phyloP scores from a whole-genome alignment of 2,888 invertebrate species.

The Bombylius discolor region DNA sequence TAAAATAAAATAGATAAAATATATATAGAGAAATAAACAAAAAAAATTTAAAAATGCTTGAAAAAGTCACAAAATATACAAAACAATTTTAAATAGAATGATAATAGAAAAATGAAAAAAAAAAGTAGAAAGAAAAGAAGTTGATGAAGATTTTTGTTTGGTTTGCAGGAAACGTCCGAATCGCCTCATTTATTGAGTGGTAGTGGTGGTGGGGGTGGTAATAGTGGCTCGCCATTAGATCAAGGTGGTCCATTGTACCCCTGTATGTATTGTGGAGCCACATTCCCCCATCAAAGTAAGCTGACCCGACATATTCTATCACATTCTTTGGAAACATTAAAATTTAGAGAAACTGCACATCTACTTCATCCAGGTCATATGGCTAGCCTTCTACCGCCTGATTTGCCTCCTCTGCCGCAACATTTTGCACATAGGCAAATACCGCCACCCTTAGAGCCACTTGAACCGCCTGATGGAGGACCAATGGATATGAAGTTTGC shows the following conservation, averaged over 20 bases:
- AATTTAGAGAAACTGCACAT: conserved; percentile 60
- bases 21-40: not conserved
- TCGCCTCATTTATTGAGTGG: conserved; percentile 53
- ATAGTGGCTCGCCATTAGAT: conserved; percentile 17
- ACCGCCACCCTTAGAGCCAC: conserved; percentile 22
- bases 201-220: conserved; percentile 22
- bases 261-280: conserved; percentile 81
- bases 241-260: conserved; percentile 45
- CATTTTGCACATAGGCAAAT: conserved; percentile 34
- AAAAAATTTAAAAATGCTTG: not conserved
- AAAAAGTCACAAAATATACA: conserved; percentile 9
- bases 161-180: conserved; percentile 73
- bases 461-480: conserved; percentile 31
- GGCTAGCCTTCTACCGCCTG: conserved; percentile 35
- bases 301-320: conserved; percentile 78
- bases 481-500: conserved; percentile 18
- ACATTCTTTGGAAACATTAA: conserved; percentile 76
- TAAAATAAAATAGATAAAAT: not conserved
- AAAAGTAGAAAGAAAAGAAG: conserved; percentile 45
- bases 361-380: conserved; percentile 53
- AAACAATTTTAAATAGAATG: conserved; percentile 14
- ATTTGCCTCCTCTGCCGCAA: conserved; percentile 28
- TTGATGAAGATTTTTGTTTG: conserved; percentile 80
- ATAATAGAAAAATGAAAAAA: conserved; percentile 20
- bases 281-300: conserved; percentile 83